Conservation (phyloP, 30 jellyfish, hydroid and myxozoan genomes). For the Pseudorhiza aurosa region DNA sequence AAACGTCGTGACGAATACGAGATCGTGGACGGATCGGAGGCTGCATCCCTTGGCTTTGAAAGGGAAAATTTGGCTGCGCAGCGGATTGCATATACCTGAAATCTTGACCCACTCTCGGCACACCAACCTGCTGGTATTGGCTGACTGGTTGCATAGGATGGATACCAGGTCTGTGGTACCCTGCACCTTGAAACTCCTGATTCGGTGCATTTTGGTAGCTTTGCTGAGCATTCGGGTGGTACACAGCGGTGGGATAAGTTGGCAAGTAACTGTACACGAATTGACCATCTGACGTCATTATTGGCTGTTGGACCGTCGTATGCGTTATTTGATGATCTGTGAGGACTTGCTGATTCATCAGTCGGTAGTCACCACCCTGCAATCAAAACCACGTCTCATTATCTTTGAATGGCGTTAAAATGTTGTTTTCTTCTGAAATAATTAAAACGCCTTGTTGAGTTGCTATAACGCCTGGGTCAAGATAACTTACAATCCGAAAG, state of each 20-base stretch:
- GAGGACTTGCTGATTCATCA: not conserved
- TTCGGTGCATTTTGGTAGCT: not conserved
- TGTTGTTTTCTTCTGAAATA: not conserved
- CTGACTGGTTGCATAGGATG: not conserved
- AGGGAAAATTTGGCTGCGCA: not conserved
- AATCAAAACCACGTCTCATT: not conserved
- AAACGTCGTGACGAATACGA: slow-evolving; percentile 15
- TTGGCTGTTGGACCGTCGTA: slow-evolving; percentile 20
- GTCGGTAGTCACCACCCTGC: slow-evolving; percentile 18
- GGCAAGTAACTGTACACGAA: slow-evolving; percentile 26
- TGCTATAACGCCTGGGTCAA: too few relatives aligned
- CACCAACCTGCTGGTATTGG: slow-evolving; percentile 5
- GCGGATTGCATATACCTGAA: not conserved
- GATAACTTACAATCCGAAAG: too few relatives aligned
- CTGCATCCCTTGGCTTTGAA: slow-evolving; percentile 4
- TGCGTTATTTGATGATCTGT: slow-evolving; percentile 4
- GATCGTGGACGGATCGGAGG: not conserved
- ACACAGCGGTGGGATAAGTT: slow-evolving; percentile 30
- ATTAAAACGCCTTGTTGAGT: not conserved
- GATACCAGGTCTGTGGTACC: not conserved
- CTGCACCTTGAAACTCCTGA: slow-evolving; percentile 2
- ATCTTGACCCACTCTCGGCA: not conserved
- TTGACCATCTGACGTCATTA: slow-evolving; percentile 14
- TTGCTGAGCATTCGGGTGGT: slow-evolving; percentile 11
- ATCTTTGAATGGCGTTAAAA: too few relatives aligned